Percentiles rank a stretch among this genome's conserved stretches.
Conservation (phyloP, 2,797 vertebrate species). For the Molossus alvarezi region DNA sequence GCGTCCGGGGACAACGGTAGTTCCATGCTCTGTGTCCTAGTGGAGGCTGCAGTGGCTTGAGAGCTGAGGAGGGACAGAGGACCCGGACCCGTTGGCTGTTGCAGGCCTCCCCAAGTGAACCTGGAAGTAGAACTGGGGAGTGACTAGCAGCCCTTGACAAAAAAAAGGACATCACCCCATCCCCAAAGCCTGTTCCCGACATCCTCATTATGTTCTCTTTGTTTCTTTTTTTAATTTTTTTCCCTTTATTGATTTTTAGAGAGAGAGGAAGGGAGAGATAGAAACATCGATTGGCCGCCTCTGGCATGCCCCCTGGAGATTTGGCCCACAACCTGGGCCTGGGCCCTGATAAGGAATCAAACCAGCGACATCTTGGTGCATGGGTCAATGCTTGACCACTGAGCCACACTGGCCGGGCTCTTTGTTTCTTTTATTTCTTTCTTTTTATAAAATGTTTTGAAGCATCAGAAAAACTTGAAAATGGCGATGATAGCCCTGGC, state of each 20-base stretch:
- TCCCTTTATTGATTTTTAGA: background rate
- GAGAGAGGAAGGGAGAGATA: too few relatives aligned
- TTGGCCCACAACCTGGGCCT: too few relatives aligned
- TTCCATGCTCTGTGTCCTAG: background rate
- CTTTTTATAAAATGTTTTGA: background rate
- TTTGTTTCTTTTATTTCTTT: background rate
- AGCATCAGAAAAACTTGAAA: slow-evolving; percentile 43
- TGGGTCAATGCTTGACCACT: too few relatives aligned
- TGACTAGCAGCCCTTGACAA: background rate
- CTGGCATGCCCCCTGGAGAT: too few relatives aligned
- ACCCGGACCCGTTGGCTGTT: background rate
- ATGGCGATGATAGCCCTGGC: slow-evolving; percentile 8
- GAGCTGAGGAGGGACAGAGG: background rate
- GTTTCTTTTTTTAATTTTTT: background rate
- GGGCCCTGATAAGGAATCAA: too few relatives aligned
- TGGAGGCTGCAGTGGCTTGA: background rate
- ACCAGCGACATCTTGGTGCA: too few relatives aligned
- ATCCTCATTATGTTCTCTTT: background rate
- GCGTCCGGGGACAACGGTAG: background rate
- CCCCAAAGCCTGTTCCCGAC: background rate
- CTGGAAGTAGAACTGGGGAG: background rate
- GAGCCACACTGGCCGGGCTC: too few relatives aligned
- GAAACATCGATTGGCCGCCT: too few relatives aligned
- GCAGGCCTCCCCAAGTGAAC: background rate
- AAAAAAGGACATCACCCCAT: background rate